Evolutionary conservation across 1,140 invertebrate genomes (phyloP), one percentile per base, ranked within the genome.

Genomic region (Leptinotarsa lineolata): DNA sequence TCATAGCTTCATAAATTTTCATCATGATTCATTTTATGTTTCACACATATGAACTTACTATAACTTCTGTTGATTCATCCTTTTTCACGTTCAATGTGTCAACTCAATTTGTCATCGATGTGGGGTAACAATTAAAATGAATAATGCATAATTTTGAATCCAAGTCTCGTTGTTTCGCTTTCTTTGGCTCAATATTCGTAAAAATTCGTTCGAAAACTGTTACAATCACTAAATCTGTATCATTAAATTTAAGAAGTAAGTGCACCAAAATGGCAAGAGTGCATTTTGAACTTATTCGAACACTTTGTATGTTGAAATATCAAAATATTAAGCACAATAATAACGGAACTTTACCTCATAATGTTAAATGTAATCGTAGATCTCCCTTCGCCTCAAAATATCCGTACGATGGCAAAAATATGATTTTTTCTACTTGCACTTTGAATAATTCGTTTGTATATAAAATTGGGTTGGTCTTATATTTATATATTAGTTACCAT

Each of bases 401-500:
- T 77, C 67, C 30, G 8, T 73, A 67, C 44, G 63, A 71, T 72
- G 45, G 59, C 24, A 67, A 68, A 66, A 68, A 30, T 60, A 39
- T 54, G 68, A 60, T 73, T 70, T 70, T 22, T 44, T 71, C 46
- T 54, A 15, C 48, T 54, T 54, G 48, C 48, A 54, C 66, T 69
- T 72, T 75, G 70, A 44, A 72, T 63, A 75, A 58, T 71, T 75
- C 70, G 63, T 71, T 73, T 76, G 73, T 77, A 71, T 72, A 79
- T 77, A 74, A 65, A 64, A 70, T 73, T 76, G 70, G 73, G 74
- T 75, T 76, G 69, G 74, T 74, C 74, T 61, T 74, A 70, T 78
- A 76, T 67, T 44, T 74, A 74, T 74, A 72, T 75, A 67, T 74
- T 75, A 80, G 79, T 80, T 80, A 80, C 79, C 79, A 80, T 79